Conservation (phyloP, 2,797 vertebrate species). For the Tokudaia tokunoshimensis region DNA sequence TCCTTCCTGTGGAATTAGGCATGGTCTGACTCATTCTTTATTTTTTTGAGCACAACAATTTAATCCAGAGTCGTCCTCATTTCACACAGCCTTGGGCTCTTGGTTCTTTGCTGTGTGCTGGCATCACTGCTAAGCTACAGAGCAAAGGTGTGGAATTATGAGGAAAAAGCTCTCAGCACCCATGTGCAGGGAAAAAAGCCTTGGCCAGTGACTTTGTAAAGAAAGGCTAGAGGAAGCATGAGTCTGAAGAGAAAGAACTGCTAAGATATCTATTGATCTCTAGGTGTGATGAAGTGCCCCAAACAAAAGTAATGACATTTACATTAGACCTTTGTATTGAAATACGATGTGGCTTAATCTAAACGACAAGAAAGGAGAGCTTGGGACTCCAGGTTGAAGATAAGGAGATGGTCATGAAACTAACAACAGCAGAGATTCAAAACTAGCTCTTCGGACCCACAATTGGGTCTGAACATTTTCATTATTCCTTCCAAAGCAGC, state of each 20-base stretch:
- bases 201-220: background rate
- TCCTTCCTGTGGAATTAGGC: constrained; percentile 83
- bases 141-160: constrained; percentile 21
- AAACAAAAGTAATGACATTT: background rate
- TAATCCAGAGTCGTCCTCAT: constrained; percentile 70
- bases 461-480: background rate
- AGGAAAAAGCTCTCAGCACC: background rate
- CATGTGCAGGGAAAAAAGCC: background rate
- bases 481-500: background rate
- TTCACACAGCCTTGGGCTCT: constrained; percentile 46
- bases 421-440: background rate
- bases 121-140: background rate
- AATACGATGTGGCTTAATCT: background rate
- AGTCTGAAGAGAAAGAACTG: background rate
- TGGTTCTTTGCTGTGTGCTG: background rate
- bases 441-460: background rate
- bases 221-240: background rate
- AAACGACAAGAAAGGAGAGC: background rate
- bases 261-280: background rate
- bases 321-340: background rate
- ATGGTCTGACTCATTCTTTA: constrained; percentile 82
- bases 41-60: constrained; percentile 80
- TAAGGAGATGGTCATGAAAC: background rate
- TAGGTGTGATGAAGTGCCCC: background rate
- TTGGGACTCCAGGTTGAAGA: background rate